A percentile compares a stretch with the other conserved stretches of the same genome.
Conservation (phyloP, 2,113 vertebrate species). For the Nothobranchius kuhntae region DNA sequence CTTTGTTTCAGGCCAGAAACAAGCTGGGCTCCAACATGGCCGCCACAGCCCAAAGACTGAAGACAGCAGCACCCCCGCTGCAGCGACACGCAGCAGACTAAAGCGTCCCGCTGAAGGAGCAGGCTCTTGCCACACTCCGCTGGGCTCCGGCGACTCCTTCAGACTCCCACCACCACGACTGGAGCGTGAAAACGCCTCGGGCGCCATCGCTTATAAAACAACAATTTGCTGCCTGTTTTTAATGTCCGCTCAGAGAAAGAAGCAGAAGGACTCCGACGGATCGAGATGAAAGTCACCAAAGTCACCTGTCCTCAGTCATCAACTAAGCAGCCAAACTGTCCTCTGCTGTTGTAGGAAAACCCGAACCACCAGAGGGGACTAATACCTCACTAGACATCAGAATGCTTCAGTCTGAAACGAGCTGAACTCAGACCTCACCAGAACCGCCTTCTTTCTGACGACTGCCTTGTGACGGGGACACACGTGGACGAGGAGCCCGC, state of each 20-base stretch:
- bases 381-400: constrained; percentile 75
- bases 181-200: neutral
- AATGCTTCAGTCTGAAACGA: constrained; percentile 72
- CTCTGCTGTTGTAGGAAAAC: constrained; percentile 24
- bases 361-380: constrained; percentile 45
- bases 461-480: constrained; percentile 58
- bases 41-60: constrained; percentile 36
- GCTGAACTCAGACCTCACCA: constrained; percentile 72
- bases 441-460: constrained; percentile 76
- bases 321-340: constrained; percentile 12
- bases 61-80: constrained; percentile 38
- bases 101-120: constrained; percentile 25
- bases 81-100: constrained; percentile 40
- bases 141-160: constrained; percentile 38
- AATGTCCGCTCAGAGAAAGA: constrained; percentile 2
- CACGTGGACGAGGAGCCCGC: neutral
- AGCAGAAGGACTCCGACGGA: neutral
- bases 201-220: neutral
- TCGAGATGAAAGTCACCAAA: constrained; percentile 63
- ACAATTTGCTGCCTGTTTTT: neutral
- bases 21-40: constrained; percentile 56
- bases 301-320: constrained; percentile 51
- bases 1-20: constrained; percentile 37
- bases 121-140: constrained; percentile 9
- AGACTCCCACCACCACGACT: constrained; percentile 2